Evolutionary conservation across 2,797 vertebrate genomes (phyloP), one percentile per base, ranked within the genome.

Genomic region (Cichlasoma orientale): DNA sequence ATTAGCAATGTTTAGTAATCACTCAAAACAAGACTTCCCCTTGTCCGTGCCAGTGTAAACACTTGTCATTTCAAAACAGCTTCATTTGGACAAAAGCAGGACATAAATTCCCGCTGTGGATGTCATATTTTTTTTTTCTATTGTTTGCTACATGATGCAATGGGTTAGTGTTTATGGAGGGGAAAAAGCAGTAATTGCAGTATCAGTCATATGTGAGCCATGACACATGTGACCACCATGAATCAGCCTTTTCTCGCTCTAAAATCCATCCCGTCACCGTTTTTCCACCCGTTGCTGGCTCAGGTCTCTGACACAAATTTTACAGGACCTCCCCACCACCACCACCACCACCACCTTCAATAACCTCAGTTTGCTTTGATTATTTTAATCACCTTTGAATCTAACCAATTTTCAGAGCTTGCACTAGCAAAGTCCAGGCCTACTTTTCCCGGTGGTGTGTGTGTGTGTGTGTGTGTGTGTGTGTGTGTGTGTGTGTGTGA

Each of bases 1-100:
- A 94, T 94, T 93, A 93, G 80, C 79, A 50, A 91, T 94, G 93
- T 94, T 94, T 94, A 93, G 91, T 75, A 90, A 89, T 93, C 89
- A 87, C 83, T 85, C 91, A 89, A 89, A 90, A 75, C 83, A 4
- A 92, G 90, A 92, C 90, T 92, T 93, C 91, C 86, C 90, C 87
- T 77, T 75, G 84, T 84, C 84, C 80, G 31, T 69, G 86, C 11
- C 53, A 92, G 86, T 86, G 90, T 95, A 94, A 94, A 95, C 93
- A 95, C 88, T 89, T 84, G 90, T 88, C 90, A 89, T 87, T 82
- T 72, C 89, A 74, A 83, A 86, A 89, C 75, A 44, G 80, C 84
- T 89, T 87, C 77, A 89, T 88, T 90, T 88, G 88, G 89, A 86
- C 78, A 72, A 89, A 87, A 80, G 90, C 84, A 88, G 84, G 82